Evolutionary conservation across 2,797 vertebrate genomes (phyloP).

Genomic region (Pangasius macronema): DNA sequence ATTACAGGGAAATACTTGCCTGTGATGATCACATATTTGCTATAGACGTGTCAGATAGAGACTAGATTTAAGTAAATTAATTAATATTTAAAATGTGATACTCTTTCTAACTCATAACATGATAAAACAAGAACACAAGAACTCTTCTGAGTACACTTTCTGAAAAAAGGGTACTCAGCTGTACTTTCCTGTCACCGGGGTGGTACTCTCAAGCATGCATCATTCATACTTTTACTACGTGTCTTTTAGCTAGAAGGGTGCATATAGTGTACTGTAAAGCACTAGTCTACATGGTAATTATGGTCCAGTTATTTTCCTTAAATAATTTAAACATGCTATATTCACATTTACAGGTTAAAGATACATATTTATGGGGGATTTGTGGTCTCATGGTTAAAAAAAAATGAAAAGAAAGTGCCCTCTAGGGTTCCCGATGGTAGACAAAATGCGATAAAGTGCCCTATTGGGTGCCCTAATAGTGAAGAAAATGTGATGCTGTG

Average conservation of each 20-base stretch:
- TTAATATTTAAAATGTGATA: neutral
- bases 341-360: neutral
- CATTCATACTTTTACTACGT: neutral
- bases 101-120: neutral
- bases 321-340: no score
- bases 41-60: neutral
- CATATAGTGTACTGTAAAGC: neutral
- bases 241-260: neutral
- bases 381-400: neutral
- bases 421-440: no score
- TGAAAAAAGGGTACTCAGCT: neutral
- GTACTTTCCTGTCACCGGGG: neutral
- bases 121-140: neutral
- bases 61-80: neutral
- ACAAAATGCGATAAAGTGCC: neutral
- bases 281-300: neutral
- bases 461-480: neutral
- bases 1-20: neutral
- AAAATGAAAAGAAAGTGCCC: neutral
- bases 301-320: neutral
- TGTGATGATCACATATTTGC: neutral
- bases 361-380: neutral
- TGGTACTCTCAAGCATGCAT: neutral
- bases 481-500: neutral
- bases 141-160: neutral